phyloP scores from a whole-genome alignment of 2,113 vertebrate genomes.

The Tyto alba region DNA sequence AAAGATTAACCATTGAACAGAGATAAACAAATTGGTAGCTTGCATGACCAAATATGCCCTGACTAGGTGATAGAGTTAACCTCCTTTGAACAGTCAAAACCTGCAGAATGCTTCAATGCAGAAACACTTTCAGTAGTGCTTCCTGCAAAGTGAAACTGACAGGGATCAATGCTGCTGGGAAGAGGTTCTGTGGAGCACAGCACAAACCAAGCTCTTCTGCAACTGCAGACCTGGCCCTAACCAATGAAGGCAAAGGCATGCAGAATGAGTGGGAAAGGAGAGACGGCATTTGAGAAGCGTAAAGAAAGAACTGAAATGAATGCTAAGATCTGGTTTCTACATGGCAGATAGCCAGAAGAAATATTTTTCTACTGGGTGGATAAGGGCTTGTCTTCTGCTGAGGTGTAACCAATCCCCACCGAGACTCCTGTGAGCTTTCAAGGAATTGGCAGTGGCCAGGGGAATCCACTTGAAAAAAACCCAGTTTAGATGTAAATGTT shows the following conservation, averaged over 20 bases:
- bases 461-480: background rate
- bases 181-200: background rate
- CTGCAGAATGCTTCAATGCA: background rate
- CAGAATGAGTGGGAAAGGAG: background rate
- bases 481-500: background rate
- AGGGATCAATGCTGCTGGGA: background rate
- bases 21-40: conserved; percentile 29
- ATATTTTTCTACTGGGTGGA: conserved; percentile 11
- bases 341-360: conserved; percentile 18
- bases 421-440: background rate
- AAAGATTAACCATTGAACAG: conserved; percentile 10
- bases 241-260: background rate
- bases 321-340: background rate
- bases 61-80: background rate
- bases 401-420: conserved; percentile 28
- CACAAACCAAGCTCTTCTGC: background rate
- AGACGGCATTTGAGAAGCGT: fast-evolving
- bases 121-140: background rate
- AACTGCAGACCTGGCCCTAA: background rate
- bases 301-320: background rate
- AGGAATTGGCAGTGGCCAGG: conserved; percentile 11
- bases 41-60: conserved; percentile 11
- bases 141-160: background rate
- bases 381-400: background rate
- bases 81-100: background rate